Percentiles rank a stretch among this genome's conserved stretches.
Conservation (phyloP, 1,140 invertebrate genomes). For the Pogonomyrmex barbatus region DNA sequence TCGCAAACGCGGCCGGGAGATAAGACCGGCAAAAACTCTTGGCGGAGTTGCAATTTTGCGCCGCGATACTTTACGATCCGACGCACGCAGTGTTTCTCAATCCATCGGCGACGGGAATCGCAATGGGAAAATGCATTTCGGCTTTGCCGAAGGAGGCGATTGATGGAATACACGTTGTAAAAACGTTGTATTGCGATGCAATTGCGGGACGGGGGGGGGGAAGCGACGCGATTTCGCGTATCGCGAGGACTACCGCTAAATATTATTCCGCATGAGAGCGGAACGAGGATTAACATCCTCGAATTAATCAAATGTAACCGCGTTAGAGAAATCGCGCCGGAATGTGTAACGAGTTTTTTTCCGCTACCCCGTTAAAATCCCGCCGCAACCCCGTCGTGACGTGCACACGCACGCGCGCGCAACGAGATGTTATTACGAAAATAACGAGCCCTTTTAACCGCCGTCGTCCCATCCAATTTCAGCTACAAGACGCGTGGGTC, state of each 20-base stretch:
- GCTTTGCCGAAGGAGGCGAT: background rate
- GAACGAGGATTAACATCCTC: background rate
- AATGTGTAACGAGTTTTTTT: constrained; percentile 26
- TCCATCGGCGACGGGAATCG: background rate
- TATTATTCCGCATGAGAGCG: constrained; percentile 15
- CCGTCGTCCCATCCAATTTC: constrained; percentile 58
- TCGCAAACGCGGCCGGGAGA: constrained; percentile 50
- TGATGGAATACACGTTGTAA: background rate
- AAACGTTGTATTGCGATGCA: constrained; percentile 4
- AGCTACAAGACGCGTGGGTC: constrained; percentile 59
- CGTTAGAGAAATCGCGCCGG: background rate
- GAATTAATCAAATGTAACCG: constrained; percentile 35
- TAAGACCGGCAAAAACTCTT: constrained; percentile 35
- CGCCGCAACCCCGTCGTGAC: constrained; percentile 19
- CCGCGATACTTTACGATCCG: constrained; percentile 35
- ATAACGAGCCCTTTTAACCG: constrained; percentile 61
- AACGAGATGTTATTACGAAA: constrained; percentile 61
- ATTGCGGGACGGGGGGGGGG: background rate
- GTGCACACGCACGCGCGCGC: constrained; percentile 39
- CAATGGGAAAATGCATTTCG: background rate
- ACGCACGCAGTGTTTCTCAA: constrained; percentile 45
- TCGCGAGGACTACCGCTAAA: background rate
- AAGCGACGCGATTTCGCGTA: background rate
- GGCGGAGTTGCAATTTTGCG: constrained; percentile 45
- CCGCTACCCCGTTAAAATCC: background rate